phyloP scores from a whole-genome alignment of 2,888 invertebrate species.

The Scotopteryx bipunctaria region DNA sequence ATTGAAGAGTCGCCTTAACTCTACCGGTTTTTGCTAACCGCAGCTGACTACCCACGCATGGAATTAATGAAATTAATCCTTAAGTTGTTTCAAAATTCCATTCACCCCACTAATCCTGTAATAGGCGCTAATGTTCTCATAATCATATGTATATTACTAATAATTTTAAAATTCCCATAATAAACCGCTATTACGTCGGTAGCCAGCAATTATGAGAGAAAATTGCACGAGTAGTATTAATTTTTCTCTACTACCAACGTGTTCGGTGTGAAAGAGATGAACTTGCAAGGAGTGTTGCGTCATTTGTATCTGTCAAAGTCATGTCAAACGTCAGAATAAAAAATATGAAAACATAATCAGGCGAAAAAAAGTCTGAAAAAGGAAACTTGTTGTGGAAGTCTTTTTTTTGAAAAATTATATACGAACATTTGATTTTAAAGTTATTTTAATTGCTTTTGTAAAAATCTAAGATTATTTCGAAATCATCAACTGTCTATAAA shows the following conservation, averaged over 20 bases:
- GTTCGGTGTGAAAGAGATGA: background rate
- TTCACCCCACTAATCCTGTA: slow-evolving; percentile 29
- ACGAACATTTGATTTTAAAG: too few relatives aligned
- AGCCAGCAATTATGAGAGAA: slow-evolving; percentile 45
- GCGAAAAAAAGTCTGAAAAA: too few relatives aligned
- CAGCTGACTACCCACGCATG: slow-evolving; percentile 11
- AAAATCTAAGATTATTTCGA: too few relatives aligned
- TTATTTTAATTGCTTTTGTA: too few relatives aligned
- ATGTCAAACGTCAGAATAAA: too few relatives aligned
- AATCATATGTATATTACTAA: slow-evolving; percentile 60
- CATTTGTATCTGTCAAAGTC: background rate
- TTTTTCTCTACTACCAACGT: background rate
- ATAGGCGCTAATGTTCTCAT: slow-evolving; percentile 42
- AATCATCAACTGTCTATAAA: slow-evolving; percentile 1
- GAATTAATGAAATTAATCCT: background rate
- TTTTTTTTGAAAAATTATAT: too few relatives aligned
- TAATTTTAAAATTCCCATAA: slow-evolving; percentile 53
- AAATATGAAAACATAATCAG: too few relatives aligned
- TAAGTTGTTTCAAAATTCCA: slow-evolving; percentile 17
- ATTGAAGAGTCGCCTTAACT: too few relatives aligned
- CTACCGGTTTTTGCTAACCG: background rate
- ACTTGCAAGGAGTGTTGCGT: background rate
- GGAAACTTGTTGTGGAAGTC: too few relatives aligned
- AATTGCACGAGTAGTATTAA: slow-evolving; percentile 31
- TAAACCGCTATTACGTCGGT: slow-evolving; percentile 44